Evolutionary conservation across 1,140 invertebrate species (phyloP), one percentile per base, ranked within the genome.

Genomic region (Steinernema feltiae): DNA sequence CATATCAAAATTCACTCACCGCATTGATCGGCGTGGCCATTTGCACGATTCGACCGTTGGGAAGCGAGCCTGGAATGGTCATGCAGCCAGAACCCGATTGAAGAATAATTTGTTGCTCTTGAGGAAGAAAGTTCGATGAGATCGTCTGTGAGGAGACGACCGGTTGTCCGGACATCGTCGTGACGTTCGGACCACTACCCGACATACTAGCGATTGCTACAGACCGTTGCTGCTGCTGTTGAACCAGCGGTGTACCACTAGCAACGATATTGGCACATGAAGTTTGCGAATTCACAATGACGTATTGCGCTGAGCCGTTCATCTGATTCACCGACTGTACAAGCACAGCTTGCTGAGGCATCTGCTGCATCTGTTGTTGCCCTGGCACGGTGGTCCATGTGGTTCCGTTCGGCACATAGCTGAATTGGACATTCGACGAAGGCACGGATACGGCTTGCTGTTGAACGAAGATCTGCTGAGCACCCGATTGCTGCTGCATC

Each of bases 261-360:
- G 53, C 53, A 27, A 63, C 53, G 53, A 63, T 63, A 63, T 27
- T 63, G 15, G 15, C 15, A 63, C 53, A 63, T n/a, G 53, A 63
- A 27, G 53, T 63, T 63, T 63, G 53, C 7, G 53, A 27, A 63
- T 63, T 63, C 24, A 63, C 53, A 27, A 63, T 15, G 7, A 63
- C 53, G 53, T 63, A 63, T 63, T 63, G 53, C 35, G 35, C 35
- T 3, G 53, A 63, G 7, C 53, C 53, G 53, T 63, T 63, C 24
- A 63, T 7, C 24, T 63, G 53, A 63, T 41, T 41, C 35, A 41
- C 18, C 35, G 35, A 41, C 18, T 41, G 35, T 18, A 41, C 35
- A 18, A 63, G 53, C 53, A 63, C 53, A 12, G 53, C 24, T 63
- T 63, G 53, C 24, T 63, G 53, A 27, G 53, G 53, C 53, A 63